These are phyloP conservation scores for Anthopleura xanthogrammica DNA, from an alignment of 92 coral and sea anemone genomes.

Conservation along the genomic window DNA sequence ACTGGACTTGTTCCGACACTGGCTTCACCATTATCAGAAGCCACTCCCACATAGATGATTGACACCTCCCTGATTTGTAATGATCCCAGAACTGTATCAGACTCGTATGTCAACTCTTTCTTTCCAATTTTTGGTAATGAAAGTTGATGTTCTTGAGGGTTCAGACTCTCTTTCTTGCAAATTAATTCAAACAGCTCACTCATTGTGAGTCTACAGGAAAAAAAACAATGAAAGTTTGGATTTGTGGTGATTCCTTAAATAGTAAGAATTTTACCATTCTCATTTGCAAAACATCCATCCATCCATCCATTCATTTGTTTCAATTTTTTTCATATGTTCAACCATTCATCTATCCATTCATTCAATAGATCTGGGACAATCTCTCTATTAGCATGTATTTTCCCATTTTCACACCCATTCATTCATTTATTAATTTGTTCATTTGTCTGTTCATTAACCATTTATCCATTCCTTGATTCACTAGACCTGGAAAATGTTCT, in stretches of 20 bases:
- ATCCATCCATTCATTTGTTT: too few species aligned
- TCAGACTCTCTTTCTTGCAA: slow-evolving; percentile 65
- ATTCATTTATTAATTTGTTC: too few species aligned
- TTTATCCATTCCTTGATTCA: too few species aligned
- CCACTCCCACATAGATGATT: slow-evolving; percentile 42
- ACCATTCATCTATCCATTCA: too few species aligned
- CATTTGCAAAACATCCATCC: too few species aligned
- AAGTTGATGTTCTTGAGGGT: slow-evolving; percentile 53
- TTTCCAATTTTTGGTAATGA: slow-evolving; percentile 62
- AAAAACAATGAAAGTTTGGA: not conserved
- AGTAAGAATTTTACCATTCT: too few species aligned
- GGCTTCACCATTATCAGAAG: slow-evolving; percentile 23
- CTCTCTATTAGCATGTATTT: too few species aligned
- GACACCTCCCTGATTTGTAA: slow-evolving; percentile 69
- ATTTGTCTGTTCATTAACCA: too few species aligned
- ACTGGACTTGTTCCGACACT: slow-evolving; percentile 13
- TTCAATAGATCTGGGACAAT: too few species aligned
- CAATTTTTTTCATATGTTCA: too few species aligned
- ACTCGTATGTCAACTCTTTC: slow-evolving; percentile 59
- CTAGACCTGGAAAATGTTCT: too few species aligned
- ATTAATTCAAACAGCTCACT: slow-evolving; percentile 72
- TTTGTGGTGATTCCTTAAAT: not conserved
- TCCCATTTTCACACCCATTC: too few species aligned
- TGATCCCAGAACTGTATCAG: slow-evolving; percentile 75
- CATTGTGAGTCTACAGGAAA: slow-evolving; percentile 60